Percentiles rank a stretch among this genome's conserved stretches.
These are phyloP conservation scores for Saturnia pavonia DNA, from an alignment of 2,888 invertebrate genomes.

Conservation along the genomic window DNA sequence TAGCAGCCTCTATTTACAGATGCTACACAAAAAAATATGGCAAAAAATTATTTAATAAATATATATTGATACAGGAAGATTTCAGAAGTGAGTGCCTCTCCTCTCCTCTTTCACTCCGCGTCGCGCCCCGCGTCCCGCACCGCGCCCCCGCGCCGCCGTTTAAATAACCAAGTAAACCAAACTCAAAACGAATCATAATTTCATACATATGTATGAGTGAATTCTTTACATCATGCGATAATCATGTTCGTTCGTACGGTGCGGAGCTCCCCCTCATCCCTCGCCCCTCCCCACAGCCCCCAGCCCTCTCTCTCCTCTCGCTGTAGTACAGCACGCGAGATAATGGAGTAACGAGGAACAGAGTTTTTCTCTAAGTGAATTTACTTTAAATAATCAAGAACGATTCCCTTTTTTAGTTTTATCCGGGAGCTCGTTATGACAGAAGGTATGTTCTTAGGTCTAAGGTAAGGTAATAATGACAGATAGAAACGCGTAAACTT, in stretches of 20 bases:
- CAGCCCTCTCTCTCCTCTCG: not conserved
- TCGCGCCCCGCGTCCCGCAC: not conserved
- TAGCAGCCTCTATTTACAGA: too few species aligned
- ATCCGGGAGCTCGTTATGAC: too few species aligned
- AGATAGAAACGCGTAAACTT: too few species aligned
- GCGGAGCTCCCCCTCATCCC: not conserved
- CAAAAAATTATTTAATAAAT: too few species aligned
- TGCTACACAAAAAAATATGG: too few species aligned
- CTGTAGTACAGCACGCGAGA: not conserved
- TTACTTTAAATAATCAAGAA: not conserved
- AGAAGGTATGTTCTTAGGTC: too few species aligned
- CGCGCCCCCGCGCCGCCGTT: not conserved
- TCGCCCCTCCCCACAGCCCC: too few species aligned
- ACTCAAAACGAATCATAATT: conserved; percentile 10
- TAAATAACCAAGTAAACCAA: not conserved
- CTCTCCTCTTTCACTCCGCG: not conserved
- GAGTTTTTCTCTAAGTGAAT: not conserved
- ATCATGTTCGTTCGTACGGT: not conserved
- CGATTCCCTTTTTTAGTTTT: not conserved
- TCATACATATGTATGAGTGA: conserved; percentile 7
- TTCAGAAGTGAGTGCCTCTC: not conserved
- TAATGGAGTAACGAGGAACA: not conserved
- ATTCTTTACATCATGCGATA: not conserved
- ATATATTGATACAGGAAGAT: too few species aligned
- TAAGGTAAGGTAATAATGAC: not conserved